phyloP scores from a whole-genome alignment of 2,113 vertebrate species.

The Siniperca chuatsi region DNA sequence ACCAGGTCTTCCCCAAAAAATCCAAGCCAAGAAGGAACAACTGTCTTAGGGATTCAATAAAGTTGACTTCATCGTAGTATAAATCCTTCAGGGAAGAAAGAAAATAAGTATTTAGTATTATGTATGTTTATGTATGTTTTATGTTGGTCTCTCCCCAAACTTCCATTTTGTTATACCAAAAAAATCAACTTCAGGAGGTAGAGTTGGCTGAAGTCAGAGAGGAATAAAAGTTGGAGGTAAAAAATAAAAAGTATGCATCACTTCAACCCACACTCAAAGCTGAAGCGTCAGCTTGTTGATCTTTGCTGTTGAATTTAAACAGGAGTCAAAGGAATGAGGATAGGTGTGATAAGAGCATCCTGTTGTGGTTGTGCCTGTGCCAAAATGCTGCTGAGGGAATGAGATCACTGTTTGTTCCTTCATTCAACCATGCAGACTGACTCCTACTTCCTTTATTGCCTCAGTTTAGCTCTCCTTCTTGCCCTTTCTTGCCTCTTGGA shows the following conservation, averaged over 20 bases:
- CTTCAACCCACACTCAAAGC: constrained; percentile 16
- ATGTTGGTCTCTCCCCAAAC: neutral
- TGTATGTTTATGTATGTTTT: neutral
- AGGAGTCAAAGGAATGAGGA: constrained; percentile 43
- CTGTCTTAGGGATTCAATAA: neutral
- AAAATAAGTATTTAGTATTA: no score
- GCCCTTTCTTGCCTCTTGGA: constrained; percentile 14
- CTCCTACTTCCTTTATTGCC: constrained; percentile 39
- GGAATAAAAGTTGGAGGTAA: neutral
- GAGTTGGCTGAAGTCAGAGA: constrained; percentile 8
- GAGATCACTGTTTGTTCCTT: constrained; percentile 64
- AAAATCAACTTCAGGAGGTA: constrained; percentile 9
- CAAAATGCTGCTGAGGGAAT: constrained; percentile 58
- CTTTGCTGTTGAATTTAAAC: constrained; percentile 47
- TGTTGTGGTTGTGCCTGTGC: constrained; percentile 42
- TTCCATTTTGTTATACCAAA: constrained; percentile 3
- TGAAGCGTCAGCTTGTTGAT: constrained; percentile 14
- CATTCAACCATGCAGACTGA: constrained; percentile 48
- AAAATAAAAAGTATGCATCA: neutral
- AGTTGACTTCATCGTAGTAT: neutral
- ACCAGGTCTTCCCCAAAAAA: no score
- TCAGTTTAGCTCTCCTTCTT: constrained; percentile 25
- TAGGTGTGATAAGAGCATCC: constrained; percentile 65
- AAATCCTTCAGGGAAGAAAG: neutral
- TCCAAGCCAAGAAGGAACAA: neutral